Conservation (phyloP, 2,888 invertebrate species). For the Subacronicta megacephala region DNA sequence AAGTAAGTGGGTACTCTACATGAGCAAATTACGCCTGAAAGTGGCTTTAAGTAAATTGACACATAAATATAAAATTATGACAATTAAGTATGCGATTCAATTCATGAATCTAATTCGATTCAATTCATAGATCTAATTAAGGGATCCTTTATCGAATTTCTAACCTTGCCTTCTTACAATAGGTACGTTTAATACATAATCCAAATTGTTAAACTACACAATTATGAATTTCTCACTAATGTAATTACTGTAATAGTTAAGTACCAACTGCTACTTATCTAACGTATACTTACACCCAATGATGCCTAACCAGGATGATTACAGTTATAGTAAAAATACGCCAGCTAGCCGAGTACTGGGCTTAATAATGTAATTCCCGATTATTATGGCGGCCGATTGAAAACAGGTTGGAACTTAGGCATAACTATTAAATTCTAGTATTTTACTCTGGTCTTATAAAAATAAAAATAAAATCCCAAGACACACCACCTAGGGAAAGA, state of each 20-base stretch:
- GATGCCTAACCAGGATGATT: conserved; percentile 72
- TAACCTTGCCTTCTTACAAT: no score
- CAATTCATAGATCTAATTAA: no score
- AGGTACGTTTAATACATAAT: background rate
- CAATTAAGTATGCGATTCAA: no score
- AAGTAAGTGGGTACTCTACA: no score
- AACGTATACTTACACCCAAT: conserved; percentile 75
- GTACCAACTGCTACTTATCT: conserved; percentile 64
- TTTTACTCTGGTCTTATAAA: no score
- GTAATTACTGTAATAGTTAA: conserved; percentile 34
- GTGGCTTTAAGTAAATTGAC: no score
- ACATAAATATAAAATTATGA: no score
- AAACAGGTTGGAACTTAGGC: conserved; percentile 67
- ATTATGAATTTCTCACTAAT: background rate
- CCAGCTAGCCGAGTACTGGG: conserved; percentile 60
- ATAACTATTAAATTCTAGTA: background rate
- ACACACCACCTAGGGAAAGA: no score
- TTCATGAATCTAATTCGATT: no score
- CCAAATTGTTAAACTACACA: background rate
- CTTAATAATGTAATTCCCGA: conserved; percentile 81
- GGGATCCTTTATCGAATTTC: no score
- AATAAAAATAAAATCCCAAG: no score
- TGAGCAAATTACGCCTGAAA: no score
- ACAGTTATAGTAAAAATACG: conserved; percentile 77
- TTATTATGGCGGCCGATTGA: conserved; percentile 74